Evolutionary conservation across 2,888 invertebrate genomes (phyloP), one percentile per base, ranked within the genome.

Genomic region (Orchesellides sinensis): DNA sequence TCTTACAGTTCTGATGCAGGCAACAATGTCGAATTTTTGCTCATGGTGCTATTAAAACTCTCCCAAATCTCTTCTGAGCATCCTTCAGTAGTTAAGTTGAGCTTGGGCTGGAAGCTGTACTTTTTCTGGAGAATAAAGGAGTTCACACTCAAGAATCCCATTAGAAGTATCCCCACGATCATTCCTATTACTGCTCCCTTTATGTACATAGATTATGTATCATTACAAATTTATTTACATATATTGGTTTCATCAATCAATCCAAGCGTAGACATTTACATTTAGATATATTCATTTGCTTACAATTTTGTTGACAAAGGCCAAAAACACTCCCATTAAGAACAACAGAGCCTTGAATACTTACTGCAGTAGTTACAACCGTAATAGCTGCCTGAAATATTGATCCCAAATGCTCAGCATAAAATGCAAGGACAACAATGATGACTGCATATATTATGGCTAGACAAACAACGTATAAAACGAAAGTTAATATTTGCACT

Each of bases 371-470:
- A 27, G 85, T 83, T 0, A 77, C 49, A 5, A 84, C 84, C 0
- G 83, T 83, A 8, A 84, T 84, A 1, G 83, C 84, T n/a, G 81
- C 84, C 73, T 84, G 84, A 70, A 85, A 84, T 45, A 88, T 85
- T 10, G 77, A 32, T n/a, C 80, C 86, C 73, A 65, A 83, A 35
- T 86, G 35, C 32, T 88, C 77, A 1, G 86, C 85, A 5, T 52
- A 27, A 40, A 87, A 86, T n/a, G 85, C 87, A 1, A 86, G 70
- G 0, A 66, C 23, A 14, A 87, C 75, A 19, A 73, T 80, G 14
- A 84, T 69, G 3, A 77, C 17, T 21, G 83, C 84, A 17, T 83
- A 86, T 23, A 84, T 52, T 0, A 75, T 47, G 32, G 84, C 86
- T 86, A 32, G 12, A 84, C 63, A 47, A 12, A 49, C 6, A 21